phyloP scores from a whole-genome alignment of 2,888 invertebrate genomes.

The Callosobruchus maculatus region DNA sequence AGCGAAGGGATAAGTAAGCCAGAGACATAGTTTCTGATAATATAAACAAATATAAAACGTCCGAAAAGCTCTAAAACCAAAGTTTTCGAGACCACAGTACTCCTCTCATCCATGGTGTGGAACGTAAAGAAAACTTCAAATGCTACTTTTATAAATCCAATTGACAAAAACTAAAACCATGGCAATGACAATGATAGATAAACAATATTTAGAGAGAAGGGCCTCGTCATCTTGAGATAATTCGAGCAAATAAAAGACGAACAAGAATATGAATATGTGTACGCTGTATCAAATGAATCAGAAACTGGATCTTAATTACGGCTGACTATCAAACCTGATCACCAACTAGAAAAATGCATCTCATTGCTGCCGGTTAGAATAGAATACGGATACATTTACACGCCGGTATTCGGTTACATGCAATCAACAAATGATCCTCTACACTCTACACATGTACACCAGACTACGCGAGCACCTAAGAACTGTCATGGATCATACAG shows the following conservation, averaged over 20 bases:
- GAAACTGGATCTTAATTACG: slow-evolving; percentile 3
- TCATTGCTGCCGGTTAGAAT: neutral
- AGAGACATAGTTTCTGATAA: too few species aligned
- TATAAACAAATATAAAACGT: too few species aligned
- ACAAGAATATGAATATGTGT: neutral
- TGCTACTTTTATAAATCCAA: too few species aligned
- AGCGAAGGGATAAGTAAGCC: too few species aligned
- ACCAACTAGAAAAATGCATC: slow-evolving; percentile 4
- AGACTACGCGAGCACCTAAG: neutral
- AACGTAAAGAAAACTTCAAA: too few species aligned
- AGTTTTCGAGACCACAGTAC: too few species aligned
- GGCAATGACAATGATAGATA: too few species aligned
- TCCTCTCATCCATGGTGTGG: too few species aligned
- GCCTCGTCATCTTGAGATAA: neutral
- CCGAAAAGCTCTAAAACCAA: too few species aligned
- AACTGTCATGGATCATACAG: neutral
- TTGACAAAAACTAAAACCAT: too few species aligned
- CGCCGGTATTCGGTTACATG: neutral
- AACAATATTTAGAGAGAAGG: too few species aligned
- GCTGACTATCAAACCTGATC: slow-evolving; percentile 2
- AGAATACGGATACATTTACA: neutral
- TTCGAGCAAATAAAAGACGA: neutral
- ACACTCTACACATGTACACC: neutral
- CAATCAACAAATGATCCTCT: neutral
- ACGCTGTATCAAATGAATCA: neutral